Percentiles rank a stretch among this genome's conserved stretches.
phyloP scores from a whole-genome alignment of 2,113 vertebrate species.

The Tonatia bakeri region DNA sequence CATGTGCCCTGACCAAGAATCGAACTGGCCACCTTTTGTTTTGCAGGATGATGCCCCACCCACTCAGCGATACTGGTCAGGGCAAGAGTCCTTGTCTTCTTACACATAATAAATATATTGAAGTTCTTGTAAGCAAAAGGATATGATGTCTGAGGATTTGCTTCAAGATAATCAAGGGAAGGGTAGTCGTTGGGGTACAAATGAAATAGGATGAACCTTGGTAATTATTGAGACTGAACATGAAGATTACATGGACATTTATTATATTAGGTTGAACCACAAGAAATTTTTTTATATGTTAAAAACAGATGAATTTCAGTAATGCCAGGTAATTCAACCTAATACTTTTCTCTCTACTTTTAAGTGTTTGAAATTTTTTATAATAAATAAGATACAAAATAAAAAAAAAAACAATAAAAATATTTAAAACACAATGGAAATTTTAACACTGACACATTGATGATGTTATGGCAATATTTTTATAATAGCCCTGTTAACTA shows the following conservation, averaged over 20 bases:
- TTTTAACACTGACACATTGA: not conserved
- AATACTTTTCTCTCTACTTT: not conserved
- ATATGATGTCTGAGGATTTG: not conserved
- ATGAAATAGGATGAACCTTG: not conserved
- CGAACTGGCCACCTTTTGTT: too few species aligned
- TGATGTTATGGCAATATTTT: not conserved
- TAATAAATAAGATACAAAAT: not conserved
- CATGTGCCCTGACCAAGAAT: too few species aligned
- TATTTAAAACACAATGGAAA: not conserved
- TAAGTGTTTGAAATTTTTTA: not conserved
- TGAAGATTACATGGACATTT: not conserved
- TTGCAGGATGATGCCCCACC: too few species aligned
- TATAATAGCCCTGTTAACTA: not conserved
- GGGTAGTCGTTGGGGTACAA: not conserved
- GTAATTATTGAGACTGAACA: not conserved
- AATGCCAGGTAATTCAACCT: not conserved
- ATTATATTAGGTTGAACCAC: not conserved
- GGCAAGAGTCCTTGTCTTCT: not conserved
- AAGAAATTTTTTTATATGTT: not conserved
- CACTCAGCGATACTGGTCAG: too few species aligned
- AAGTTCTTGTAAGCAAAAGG: not conserved
- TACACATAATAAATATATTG: not conserved
- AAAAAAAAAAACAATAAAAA: too few species aligned
- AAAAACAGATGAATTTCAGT: too few species aligned
- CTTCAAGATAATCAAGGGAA: not conserved